phyloP scores from a whole-genome alignment of 2,113 vertebrate species.

The Empidonax traillii region DNA sequence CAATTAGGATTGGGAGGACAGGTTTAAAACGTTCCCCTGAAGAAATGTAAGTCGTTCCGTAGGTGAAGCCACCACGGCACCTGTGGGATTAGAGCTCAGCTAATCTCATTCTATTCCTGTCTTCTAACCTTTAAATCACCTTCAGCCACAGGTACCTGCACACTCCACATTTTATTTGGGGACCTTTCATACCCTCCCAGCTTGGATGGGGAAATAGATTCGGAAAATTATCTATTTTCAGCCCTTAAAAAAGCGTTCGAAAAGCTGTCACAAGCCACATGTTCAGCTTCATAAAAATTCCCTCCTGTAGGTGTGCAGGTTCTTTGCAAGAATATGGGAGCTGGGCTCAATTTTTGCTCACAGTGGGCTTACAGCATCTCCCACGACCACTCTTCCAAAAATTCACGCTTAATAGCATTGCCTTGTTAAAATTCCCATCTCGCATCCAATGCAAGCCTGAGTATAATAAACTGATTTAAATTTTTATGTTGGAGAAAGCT shows the following conservation, averaged over 20 bases:
- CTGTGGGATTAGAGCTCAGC: background rate
- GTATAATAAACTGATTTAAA: background rate
- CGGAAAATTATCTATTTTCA: constrained; percentile 30
- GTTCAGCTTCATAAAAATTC: constrained; percentile 13
- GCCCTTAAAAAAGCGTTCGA: background rate
- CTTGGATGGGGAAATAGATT: background rate
- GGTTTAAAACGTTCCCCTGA: background rate
- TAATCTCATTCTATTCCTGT: background rate
- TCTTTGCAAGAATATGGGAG: background rate
- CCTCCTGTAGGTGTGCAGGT: background rate
- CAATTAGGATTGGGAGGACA: background rate
- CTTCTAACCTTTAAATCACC: background rate
- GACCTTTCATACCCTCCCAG: background rate
- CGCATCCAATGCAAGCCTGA: background rate
- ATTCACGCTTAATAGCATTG: background rate
- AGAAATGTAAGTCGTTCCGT: background rate
- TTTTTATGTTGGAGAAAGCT: background rate
- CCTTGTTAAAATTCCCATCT: background rate
- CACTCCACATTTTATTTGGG: background rate
- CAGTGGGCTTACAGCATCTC: background rate
- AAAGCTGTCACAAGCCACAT: background rate
- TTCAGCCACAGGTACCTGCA: background rate
- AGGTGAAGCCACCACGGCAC: background rate
- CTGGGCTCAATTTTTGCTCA: background rate
- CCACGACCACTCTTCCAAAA: background rate